Conservation (phyloP, 2,797 vertebrate genomes). For the Linurgus olivaceus region DNA sequence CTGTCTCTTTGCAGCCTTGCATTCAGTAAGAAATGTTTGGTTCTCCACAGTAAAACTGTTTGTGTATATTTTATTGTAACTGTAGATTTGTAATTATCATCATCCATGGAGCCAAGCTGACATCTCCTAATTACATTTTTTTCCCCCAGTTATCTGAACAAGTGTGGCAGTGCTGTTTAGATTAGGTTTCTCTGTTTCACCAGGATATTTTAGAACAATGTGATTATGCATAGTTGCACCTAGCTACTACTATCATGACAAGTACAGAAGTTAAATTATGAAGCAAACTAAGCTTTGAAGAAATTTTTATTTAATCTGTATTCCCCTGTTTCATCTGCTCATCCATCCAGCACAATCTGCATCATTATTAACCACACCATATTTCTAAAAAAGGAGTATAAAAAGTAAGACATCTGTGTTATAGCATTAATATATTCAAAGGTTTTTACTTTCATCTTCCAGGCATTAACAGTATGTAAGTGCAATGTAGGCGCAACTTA, state of each 20-base stretch:
- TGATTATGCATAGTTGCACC: conserved; percentile 68
- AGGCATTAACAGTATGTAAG: conserved; percentile 80
- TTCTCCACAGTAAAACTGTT: not conserved
- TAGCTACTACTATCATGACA: conserved; percentile 74
- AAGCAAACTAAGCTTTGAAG: conserved; percentile 84
- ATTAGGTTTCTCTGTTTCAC: conserved; percentile 57
- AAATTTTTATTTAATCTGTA: conserved; percentile 84
- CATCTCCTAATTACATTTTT: conserved; percentile 31
- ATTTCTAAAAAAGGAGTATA: conserved; percentile 75
- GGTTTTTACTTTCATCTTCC: conserved; percentile 84
- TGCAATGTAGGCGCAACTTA: conserved; percentile 70
- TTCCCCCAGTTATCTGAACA: conserved; percentile 3
- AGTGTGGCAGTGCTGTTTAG: conserved; percentile 42
- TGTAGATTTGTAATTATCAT: not conserved
- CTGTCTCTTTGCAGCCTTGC: not conserved
- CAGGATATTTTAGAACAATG: conserved; percentile 73
- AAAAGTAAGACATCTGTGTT: conserved; percentile 85
- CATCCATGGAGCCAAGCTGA: not conserved
- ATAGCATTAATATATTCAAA: conserved; percentile 86
- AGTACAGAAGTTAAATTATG: conserved; percentile 84
- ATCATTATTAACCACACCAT: conserved; percentile 83
- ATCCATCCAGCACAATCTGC: conserved; percentile 83
- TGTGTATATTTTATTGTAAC: not conserved
- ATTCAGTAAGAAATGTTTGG: not conserved
- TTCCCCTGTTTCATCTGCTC: conserved; percentile 83